Evolutionary conservation across 2,888 invertebrate genomes (phyloP).

Genomic region (Cyclophora albipunctata): DNA sequence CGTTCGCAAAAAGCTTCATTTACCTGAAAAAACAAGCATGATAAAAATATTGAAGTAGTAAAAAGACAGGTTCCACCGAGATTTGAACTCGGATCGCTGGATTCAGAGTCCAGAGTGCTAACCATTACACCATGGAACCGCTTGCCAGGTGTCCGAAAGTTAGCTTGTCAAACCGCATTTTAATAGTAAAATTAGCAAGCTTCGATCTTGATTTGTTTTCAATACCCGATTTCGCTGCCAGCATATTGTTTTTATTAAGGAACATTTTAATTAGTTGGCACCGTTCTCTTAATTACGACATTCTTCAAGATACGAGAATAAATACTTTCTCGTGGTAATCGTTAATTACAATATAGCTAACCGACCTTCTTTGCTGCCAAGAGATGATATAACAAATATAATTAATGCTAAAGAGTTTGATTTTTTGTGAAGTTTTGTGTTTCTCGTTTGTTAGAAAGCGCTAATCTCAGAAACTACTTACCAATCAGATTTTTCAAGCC

Average conservation of each 20-base stretch:
- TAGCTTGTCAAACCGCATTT: not conserved
- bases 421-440: too few species aligned
- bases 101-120: conserved; percentile 87
- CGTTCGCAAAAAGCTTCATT: too few species aligned
- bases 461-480: too few species aligned
- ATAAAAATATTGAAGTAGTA: not conserved
- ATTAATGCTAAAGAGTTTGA: too few species aligned
- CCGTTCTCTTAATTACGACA: not conserved
- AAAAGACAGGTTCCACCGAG: conserved; percentile 80
- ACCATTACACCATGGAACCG: conserved; percentile 84
- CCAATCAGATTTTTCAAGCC: too few species aligned
- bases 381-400: too few species aligned
- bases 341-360: too few species aligned
- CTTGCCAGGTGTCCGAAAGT: conserved; percentile 4
- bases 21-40: too few species aligned
- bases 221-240: not conserved
- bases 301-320: too few species aligned
- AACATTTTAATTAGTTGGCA: not conserved
- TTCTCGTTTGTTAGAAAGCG: too few species aligned
- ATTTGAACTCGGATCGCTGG: conserved; percentile 88
- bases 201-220: not conserved
- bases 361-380: too few species aligned
- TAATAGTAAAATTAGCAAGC: not conserved
- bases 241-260: not conserved
- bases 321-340: too few species aligned